Base-by-base conservation (phyloP, 2,113 vertebrate genomes). In the Sapajus apella region DNA sequence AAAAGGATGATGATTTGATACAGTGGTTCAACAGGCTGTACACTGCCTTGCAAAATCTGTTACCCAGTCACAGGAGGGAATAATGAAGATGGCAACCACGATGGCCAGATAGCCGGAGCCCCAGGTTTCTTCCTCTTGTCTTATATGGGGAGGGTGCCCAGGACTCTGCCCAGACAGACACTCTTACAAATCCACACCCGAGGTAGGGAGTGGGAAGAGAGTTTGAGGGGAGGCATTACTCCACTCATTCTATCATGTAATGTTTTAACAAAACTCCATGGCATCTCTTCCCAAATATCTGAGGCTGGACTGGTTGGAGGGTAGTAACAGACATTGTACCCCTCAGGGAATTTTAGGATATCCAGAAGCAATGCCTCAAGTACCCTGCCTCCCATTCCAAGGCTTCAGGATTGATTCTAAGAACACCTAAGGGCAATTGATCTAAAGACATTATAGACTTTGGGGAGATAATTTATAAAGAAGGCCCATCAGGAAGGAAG, bases 401-500 rank as follows among this genome's bases (percentile, higher is more conserved):
- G 58, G 37, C 12, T 25, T 2, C 8, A n/a, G 68, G 27, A 20
- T 56, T 52, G 66, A 89, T 18, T 70, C 32, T 80, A 89, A 40
- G 47, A 55, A 32, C 64, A 87, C 61, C 12, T 35, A 90, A 25
- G 27, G 37, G 21, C 52, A 95, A 72, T 61, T 76, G 86, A 80
- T 47, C 43, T 83, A 55, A 88, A 91, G 68, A 56, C 10, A 14
- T 18, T 7, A 18, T 5, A 72, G 40, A 81, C 56, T 55, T 52
- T 7, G 47, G n/a, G 25, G 25, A 32, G 47, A 1, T 88, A 61
- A 68, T 30, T 27, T 47, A 75, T 37, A 82, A 50, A 93, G 23
- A 93, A 32, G 72, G 37, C 43, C n/a, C 55, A 56, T 92, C n/a
- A 47, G 72, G 27, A 43, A 80, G 47, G 40, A 91, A 97, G 55